Conservation (phyloP, 2,888 invertebrate genomes). For the Terebella lapidaria region DNA sequence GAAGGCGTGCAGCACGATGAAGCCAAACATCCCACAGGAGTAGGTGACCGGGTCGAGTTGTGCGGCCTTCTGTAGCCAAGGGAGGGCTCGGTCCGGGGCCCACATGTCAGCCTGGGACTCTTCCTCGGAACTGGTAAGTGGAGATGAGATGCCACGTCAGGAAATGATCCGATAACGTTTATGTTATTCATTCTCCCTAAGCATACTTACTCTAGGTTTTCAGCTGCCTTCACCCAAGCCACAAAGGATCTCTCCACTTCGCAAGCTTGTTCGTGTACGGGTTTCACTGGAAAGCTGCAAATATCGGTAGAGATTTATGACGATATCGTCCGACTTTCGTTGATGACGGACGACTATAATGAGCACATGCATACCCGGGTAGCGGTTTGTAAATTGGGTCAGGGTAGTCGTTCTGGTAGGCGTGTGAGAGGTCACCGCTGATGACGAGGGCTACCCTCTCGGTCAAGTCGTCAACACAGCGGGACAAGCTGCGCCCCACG, state of each 20-base stretch:
- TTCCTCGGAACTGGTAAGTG: too few relatives aligned
- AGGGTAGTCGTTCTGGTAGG: slow-evolving; percentile 8
- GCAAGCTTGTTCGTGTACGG: too few relatives aligned
- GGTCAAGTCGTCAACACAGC: slow-evolving; percentile 1
- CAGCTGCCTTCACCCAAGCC: too few relatives aligned
- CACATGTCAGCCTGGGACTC: not conserved
- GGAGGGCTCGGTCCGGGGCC: not conserved
- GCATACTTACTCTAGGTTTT: too few relatives aligned
- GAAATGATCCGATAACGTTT: too few relatives aligned
- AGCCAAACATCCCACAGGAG: slow-evolving; percentile 11
- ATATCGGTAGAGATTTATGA: too few relatives aligned
- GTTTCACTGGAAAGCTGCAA: too few relatives aligned
- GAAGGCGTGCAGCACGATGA: slow-evolving; percentile 7
- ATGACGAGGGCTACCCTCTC: slow-evolving; percentile 6
- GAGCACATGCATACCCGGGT: slow-evolving; percentile 10
- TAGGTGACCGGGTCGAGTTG: slow-evolving; percentile 2
- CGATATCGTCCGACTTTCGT: too few relatives aligned
- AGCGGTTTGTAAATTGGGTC: slow-evolving; percentile 10
- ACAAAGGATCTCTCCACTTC: too few relatives aligned
- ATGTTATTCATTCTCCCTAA: too few relatives aligned
- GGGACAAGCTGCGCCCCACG: slow-evolving; percentile 3
- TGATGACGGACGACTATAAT: too few relatives aligned
- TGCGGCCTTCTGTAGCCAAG: slow-evolving; percentile 1
- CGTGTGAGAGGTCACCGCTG: slow-evolving; percentile 16
- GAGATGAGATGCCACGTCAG: too few relatives aligned